Conservation (phyloP, 2,888 invertebrate species). For the Quadroppia sp. region DNA sequence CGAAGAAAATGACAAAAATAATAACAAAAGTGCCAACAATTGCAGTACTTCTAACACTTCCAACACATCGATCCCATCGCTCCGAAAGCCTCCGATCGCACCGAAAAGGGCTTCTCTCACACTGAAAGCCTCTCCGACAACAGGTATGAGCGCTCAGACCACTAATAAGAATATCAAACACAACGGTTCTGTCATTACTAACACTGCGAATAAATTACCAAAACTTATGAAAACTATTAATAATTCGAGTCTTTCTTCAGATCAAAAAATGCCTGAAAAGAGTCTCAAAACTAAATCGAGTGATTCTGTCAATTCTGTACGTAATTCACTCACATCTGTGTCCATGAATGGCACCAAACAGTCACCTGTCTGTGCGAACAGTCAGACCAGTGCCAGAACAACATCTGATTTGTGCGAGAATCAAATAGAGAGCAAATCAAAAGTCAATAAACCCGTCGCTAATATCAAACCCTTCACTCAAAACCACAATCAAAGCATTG, state of each 20-base stretch:
- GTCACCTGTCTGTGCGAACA: neutral
- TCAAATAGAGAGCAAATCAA: neutral
- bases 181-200: neutral
- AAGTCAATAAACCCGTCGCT: constrained; percentile 39
- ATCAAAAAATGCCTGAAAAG: neutral
- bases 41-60: neutral
- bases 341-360: neutral
- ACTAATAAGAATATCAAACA: constrained; percentile 11
- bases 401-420: neutral
- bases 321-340: neutral
- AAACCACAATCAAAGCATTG: constrained; percentile 2
- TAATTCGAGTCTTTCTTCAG: constrained; percentile 13
- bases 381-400: neutral
- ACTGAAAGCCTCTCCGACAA: neutral
- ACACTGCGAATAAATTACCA: neutral
- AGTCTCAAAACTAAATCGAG: neutral
- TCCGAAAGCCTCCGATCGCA: constrained; percentile 17
- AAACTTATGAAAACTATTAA: neutral
- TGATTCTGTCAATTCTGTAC: neutral
- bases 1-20: constrained; percentile 20
- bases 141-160: constrained; percentile 29
- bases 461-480: constrained; percentile 38
- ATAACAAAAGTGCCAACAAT: constrained; percentile 32
- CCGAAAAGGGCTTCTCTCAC: constrained; percentile 5
- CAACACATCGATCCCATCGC: neutral